Evolutionary conservation across 1,140 invertebrate genomes (phyloP), one percentile per base, ranked within the genome.

Genomic region (Araneus ventricosus): DNA sequence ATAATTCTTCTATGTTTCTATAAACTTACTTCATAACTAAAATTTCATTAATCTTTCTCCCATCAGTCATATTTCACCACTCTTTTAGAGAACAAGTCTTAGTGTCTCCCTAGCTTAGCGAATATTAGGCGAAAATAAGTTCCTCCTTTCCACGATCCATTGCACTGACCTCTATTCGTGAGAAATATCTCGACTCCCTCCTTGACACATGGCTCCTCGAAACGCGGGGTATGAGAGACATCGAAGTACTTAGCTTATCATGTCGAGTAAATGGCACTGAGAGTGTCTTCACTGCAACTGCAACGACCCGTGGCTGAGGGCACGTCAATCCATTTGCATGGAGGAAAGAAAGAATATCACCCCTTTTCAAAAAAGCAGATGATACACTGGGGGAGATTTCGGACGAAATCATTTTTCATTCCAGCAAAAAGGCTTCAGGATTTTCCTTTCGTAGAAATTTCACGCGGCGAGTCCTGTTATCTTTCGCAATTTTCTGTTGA

Each of bases 241-340:
- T 34, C 27, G 27, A 75, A 75, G 67, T 75, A 75, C 67, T 75
- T 75, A 75, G 67, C 27, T 75, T 75, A 75, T 75, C 67, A 34
- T 75, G 67, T 75, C 14, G 67, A 75, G 67, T 34, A 75, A 75
- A 75, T 75, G 67, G 67, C 30, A 34, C 67, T 20, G 67, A 37
- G 2, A 30, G 67, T 75, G 67, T 75, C 67, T 75, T 75, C 67
- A 75, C 27, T 75, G 27, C 67, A 34, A 17, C 27, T 14, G 27
- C 67, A 75, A 75, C 67, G 67, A 75, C 67, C 67, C 67, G 67
- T 75, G 30, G 14, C 67, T 34, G 67, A 75, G 67, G 67, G 67
- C 67, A 75, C 67, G 67, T 75, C 67, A 75, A 75, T 75, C 67
- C 67, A 75, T 75, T 75, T 75, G 67, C 67, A 30, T 20, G 67